Evolutionary conservation across 2,113 vertebrate species (phyloP), one percentile per base, ranked within the genome.

Genomic region (Ceyx melanurus): DNA sequence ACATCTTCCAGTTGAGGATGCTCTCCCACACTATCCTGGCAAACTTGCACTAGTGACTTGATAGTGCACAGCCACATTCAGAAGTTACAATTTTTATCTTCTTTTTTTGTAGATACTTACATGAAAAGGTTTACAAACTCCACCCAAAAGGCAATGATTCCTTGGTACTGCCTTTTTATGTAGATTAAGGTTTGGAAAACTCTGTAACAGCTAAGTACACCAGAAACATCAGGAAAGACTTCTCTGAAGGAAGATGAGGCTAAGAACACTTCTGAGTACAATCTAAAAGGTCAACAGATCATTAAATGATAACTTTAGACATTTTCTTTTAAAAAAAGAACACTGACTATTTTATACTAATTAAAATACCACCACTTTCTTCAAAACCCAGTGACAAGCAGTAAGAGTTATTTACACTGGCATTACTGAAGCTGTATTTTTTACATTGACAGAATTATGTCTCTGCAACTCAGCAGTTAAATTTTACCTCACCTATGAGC

Each of bases 1-100:
- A 67, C 6, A 22, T 45, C 29, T 33, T 79, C 16, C 9, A 43
- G 12, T 0, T 0, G 0, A 4, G 4, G 9, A 22, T 28, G 12
- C 11, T 18, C 28, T 26, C 26, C 54, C 43, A 53, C 37, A 40
- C 11, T 33, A 48, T 17, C 67, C 26, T 25, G 10, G 6, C 31
- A 61, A 70, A 50, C 13, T 22, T 29, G 26, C 0, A 62, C 29
- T 48, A 1, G 0, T 20, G 64, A 72, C 13, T 42, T 20, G 25
- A n/a, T 1, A 15, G 6, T 0, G 48, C 23, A 50, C 2, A 54
- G 28, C 5, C 5, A n/a, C 29, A 19, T 2, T 40, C 6, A 35
- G 20, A 45, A 68, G 35, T 35, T 35, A 35, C 8, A 12, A 5
- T 18, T 89, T 82, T 65, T 31, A 61, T 42, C 15, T 67, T 81